Conservation (phyloP, 2,113 vertebrate genomes). For the Bungarus multicinctus region DNA sequence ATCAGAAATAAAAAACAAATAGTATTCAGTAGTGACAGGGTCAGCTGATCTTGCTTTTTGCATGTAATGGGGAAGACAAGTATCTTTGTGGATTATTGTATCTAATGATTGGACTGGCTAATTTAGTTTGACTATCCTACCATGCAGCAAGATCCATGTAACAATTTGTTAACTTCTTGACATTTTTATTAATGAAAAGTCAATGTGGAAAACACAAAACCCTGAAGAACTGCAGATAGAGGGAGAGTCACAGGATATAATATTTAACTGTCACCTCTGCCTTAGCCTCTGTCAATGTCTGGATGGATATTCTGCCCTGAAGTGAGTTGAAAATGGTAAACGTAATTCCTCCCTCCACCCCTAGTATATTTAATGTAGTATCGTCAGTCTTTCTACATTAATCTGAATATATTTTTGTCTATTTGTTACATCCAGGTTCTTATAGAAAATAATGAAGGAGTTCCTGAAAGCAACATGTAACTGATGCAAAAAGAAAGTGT, state of each 20-base stretch:
- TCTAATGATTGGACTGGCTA: background rate
- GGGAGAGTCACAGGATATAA: no score
- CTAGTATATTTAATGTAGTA: slow-evolving; percentile 35
- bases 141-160: background rate
- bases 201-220: background rate
- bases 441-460: slow-evolving; percentile 47
- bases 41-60: background rate
- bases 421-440: slow-evolving; percentile 43
- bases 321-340: slow-evolving; percentile 61
- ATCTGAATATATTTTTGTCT: slow-evolving; percentile 42
- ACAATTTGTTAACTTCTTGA: background rate
- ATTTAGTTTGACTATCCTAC: background rate
- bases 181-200: background rate
- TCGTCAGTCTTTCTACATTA: slow-evolving; percentile 44
- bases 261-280: slow-evolving; percentile 22
- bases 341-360: background rate
- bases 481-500: slow-evolving; percentile 47
- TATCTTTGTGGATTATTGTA: background rate
- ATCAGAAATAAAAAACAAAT: background rate
- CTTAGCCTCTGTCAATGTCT: slow-evolving; percentile 56
- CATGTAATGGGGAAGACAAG: background rate
- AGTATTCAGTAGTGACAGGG: background rate
- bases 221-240: background rate
- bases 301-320: slow-evolving; percentile 51
- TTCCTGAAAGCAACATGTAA: slow-evolving; percentile 46